phyloP scores from a whole-genome alignment of 2,888 invertebrate species.

The Aradus depressus region DNA sequence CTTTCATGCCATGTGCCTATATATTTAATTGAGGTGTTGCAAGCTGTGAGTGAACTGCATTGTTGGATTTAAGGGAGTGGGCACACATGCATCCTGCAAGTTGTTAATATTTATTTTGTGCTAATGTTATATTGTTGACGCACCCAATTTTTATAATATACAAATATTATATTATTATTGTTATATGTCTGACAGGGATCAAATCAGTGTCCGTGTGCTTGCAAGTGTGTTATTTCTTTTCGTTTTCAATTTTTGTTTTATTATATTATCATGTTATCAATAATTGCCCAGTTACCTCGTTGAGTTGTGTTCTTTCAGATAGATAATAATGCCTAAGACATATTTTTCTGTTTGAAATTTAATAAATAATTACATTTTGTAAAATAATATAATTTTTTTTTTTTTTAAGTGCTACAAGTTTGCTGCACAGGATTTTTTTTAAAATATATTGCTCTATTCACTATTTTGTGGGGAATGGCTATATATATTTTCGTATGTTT shows the following conservation, averaged over 20 bases:
- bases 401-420: constrained; percentile 18
- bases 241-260: constrained; percentile 4
- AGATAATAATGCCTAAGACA: constrained; percentile 8
- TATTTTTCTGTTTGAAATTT: constrained; percentile 17
- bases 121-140: constrained; percentile 21
- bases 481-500: not conserved
- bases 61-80: constrained; percentile 18
- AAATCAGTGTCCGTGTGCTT: constrained; percentile 18
- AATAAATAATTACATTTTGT: constrained; percentile 16
- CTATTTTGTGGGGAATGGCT: too few species aligned
- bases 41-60: constrained; percentile 18
- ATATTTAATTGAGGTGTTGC: constrained; percentile 15
- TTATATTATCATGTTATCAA: constrained; percentile 7
- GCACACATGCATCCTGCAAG: constrained; percentile 16
- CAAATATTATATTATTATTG: constrained; percentile 16
- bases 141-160: constrained; percentile 18
- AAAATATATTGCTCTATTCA: too few species aligned
- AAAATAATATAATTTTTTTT: constrained; percentile 10
- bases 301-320: constrained; percentile 9
- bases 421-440: constrained; percentile 14
- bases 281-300: constrained; percentile 12
- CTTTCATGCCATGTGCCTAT: constrained; percentile 17
- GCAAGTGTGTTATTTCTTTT: constrained; percentile 13
- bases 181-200: constrained; percentile 20
- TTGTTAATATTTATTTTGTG: constrained; percentile 21